Percentiles rank a stretch among this genome's conserved stretches.
These are phyloP conservation scores for Anabacerthia variegaticeps DNA, from an alignment of 2,797 vertebrate genomes.

Conservation along the genomic window DNA sequence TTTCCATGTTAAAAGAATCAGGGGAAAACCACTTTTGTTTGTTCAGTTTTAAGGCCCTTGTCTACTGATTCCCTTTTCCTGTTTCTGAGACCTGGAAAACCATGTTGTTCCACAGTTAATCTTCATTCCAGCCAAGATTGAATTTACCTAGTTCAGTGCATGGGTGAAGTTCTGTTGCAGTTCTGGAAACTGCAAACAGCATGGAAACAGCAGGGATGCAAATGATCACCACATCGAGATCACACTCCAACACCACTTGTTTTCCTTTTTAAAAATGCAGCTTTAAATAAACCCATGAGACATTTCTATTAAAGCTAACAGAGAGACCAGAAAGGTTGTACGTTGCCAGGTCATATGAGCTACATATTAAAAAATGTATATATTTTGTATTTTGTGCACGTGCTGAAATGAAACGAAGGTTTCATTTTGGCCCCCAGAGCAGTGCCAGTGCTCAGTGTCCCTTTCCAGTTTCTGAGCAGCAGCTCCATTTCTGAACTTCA, in stretches of 20 bases:
- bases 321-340: not conserved
- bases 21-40: not conserved
- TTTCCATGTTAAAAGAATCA: not conserved
- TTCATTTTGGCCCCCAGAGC: not conserved
- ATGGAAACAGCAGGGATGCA: not conserved
- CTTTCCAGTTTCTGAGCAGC: not conserved
- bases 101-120: not conserved
- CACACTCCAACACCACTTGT: not conserved
- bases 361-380: too few species aligned
- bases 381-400: not conserved
- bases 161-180: not conserved
- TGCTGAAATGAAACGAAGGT: not conserved
- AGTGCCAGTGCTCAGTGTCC: not conserved
- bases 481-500: not conserved
- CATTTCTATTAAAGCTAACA: not conserved
- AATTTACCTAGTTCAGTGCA: not conserved
- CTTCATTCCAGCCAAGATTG: not conserved
- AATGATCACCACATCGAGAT: not conserved
- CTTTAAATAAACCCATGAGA: not conserved
- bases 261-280: not conserved
- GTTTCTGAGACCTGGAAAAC: not conserved
- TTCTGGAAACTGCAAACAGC: not conserved
- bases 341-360: not conserved
- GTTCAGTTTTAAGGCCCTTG: not conserved
- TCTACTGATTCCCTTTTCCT: not conserved